These are phyloP conservation scores for Athripsodes cinereus DNA, from an alignment of 2,888 invertebrate genomes.

Conservation along the genomic window DNA sequence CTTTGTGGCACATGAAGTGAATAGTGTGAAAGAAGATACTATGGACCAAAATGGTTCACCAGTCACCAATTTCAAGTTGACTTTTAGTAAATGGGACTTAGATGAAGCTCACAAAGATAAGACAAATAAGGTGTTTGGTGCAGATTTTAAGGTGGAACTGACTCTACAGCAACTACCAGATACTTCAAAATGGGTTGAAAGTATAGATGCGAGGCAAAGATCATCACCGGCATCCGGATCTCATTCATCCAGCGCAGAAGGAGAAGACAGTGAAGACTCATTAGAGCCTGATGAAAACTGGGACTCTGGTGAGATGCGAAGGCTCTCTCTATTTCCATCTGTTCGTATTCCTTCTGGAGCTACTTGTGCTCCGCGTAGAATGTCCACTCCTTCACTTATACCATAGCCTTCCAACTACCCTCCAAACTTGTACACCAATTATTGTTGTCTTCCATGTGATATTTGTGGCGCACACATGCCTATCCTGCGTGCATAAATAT, in stretches of 20 bases:
- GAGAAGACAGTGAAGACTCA: conserved; percentile 44
- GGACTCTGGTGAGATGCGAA: conserved; percentile 67
- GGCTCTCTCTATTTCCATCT: conserved; percentile 6
- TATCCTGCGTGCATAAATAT: too few relatives aligned
- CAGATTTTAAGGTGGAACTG: conserved; percentile 79
- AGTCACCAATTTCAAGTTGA: conserved; percentile 50
- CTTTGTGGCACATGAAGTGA: conserved; percentile 65
- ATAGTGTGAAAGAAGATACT: conserved; percentile 44
- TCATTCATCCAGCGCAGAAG: conserved; percentile 33
- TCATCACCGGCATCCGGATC: conserved; percentile 39
- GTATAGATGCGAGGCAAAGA: conserved; percentile 29
- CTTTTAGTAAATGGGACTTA: conserved; percentile 74
- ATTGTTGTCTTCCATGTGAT: too few relatives aligned
- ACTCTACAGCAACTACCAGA: conserved; percentile 55
- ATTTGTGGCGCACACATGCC: too few relatives aligned
- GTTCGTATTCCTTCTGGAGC: conserved; percentile 4
- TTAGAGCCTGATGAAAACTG: conserved; percentile 50
- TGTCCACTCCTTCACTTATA: conserved; percentile 15
- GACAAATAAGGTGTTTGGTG: conserved; percentile 76
- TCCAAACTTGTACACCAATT: too few relatives aligned
- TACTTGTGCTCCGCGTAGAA: conserved; percentile 5
- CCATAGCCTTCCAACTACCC: too few relatives aligned
- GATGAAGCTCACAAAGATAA: conserved; percentile 95
- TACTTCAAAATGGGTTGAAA: conserved; percentile 36
- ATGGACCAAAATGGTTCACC: conserved; percentile 40